phyloP scores from a whole-genome alignment of 2,113 vertebrate species.

The Phrynosoma blainvillii region DNA sequence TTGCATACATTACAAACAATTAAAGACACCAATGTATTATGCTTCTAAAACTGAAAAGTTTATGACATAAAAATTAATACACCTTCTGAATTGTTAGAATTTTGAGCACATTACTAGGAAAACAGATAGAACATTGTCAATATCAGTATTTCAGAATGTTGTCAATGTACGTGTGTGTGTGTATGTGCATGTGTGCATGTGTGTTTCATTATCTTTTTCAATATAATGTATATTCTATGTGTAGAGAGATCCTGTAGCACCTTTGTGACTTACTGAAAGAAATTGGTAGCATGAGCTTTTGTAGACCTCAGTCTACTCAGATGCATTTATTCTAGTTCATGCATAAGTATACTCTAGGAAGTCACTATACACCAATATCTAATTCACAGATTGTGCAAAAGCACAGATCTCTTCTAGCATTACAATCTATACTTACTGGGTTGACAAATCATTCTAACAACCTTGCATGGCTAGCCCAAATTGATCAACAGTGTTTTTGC shows the following conservation, averaged over 20 bases:
- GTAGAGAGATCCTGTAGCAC: no score
- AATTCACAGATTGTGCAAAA: neutral
- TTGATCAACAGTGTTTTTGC: neutral
- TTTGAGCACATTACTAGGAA: neutral
- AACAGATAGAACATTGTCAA: neutral
- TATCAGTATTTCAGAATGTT: neutral
- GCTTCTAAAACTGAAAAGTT: neutral
- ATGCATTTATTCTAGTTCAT: neutral
- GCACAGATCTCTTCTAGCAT: neutral
- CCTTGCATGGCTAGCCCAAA: neutral
- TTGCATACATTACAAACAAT: neutral
- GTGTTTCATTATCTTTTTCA: neutral
- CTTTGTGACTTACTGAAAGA: no score
- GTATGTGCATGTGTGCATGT: neutral
- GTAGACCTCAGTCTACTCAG: no score
- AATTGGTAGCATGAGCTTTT: no score
- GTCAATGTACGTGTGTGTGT: no score
- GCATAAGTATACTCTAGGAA: neutral
- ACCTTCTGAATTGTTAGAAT: neutral
- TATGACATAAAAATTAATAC: neutral
- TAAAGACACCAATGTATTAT: neutral
- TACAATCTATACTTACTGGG: neutral
- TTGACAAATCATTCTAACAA: neutral
- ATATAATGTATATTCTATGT: neutral
- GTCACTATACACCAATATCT: neutral